Conservation (phyloP, 2,888 invertebrate genomes). For the Drosophila vallismaia region DNA sequence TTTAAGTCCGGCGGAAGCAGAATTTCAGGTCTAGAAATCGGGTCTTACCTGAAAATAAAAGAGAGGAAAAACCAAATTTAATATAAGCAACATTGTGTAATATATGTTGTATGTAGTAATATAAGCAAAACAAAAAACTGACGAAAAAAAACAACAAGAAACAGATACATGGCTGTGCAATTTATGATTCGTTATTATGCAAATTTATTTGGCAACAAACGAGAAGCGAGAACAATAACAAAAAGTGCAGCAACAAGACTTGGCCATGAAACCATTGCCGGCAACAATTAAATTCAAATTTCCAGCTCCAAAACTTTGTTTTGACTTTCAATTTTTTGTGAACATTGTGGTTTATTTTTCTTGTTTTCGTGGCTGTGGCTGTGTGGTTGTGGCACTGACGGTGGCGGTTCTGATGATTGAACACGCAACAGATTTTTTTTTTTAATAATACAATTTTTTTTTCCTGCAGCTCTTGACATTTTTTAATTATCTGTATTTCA, state of each 20-base stretch:
- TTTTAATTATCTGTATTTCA: constrained; percentile 26
- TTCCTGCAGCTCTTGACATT: constrained; percentile 7
- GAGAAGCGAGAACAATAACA: constrained; percentile 19
- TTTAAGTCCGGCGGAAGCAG: constrained; percentile 21
- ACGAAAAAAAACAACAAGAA: background rate
- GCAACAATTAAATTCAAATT: constrained; percentile 62
- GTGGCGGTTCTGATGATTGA: constrained; percentile 9
- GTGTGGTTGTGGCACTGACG: constrained; percentile 5
- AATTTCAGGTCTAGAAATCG: background rate
- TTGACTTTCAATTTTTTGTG: constrained; percentile 43
- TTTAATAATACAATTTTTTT: constrained; percentile 1
- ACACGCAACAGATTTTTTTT: constrained; percentile 51
- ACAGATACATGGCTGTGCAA: constrained; percentile 22
- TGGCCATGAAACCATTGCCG: constrained; percentile 68
- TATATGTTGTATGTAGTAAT: constrained; percentile 8
- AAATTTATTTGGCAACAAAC: constrained; percentile 52
- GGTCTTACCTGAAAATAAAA: constrained; percentile 30
- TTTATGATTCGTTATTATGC: constrained; percentile 63
- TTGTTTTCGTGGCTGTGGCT: constrained; percentile 19
- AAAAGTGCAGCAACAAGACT: constrained; percentile 17
- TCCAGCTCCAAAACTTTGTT: constrained; percentile 42
- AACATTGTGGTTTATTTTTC: constrained; percentile 16
- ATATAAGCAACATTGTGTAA: constrained; percentile 17
- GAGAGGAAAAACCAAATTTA: constrained; percentile 1
- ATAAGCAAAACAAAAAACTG: constrained; percentile 1